Evolutionary conservation across 2,888 invertebrate genomes (phyloP).

Genomic region (Argynnis bischoffii): DNA sequence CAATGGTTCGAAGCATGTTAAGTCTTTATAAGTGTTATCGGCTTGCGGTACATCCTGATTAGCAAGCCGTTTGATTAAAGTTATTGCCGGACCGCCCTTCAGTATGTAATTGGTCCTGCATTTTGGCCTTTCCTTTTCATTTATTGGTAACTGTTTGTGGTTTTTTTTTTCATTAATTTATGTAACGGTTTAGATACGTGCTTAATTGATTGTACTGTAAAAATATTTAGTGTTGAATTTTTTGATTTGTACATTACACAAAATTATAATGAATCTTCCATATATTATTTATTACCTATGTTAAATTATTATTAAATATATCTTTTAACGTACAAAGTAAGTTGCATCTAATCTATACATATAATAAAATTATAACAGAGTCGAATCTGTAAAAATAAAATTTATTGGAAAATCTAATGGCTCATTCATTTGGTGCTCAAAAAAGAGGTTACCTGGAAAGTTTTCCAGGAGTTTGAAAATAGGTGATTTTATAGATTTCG

Average conservation of each 20-base stretch:
- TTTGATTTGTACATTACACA: not conserved
- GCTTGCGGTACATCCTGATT: constrained; percentile 24
- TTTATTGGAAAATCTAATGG: too few species aligned
- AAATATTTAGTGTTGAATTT: not conserved
- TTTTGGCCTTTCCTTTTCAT: constrained; percentile 28
- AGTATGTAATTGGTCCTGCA: constrained; percentile 9
- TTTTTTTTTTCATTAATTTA: constrained; percentile 9
- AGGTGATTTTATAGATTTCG: too few species aligned
- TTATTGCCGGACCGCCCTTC: constrained; percentile 24
- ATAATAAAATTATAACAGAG: too few species aligned
- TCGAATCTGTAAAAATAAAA: too few species aligned
- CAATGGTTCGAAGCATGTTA: constrained; percentile 17
- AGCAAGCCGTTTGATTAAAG: constrained; percentile 31
- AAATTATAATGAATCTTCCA: too few species aligned
- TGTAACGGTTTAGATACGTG: constrained; percentile 20
- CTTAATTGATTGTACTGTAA: not conserved
- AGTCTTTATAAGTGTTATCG: constrained; percentile 25
- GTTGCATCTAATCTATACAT: too few species aligned
- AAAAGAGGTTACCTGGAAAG: too few species aligned
- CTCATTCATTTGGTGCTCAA: too few species aligned
- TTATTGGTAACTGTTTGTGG: constrained; percentile 15
- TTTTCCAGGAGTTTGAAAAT: too few species aligned
- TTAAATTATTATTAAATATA: too few species aligned
- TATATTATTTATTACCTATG: too few species aligned
- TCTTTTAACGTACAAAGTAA: too few species aligned